Percentiles rank a stretch among this genome's conserved stretches.
Evolutionary conservation across 2,888 invertebrate genomes (phyloP).

Genomic region (Aspidiotus rigidus): DNA sequence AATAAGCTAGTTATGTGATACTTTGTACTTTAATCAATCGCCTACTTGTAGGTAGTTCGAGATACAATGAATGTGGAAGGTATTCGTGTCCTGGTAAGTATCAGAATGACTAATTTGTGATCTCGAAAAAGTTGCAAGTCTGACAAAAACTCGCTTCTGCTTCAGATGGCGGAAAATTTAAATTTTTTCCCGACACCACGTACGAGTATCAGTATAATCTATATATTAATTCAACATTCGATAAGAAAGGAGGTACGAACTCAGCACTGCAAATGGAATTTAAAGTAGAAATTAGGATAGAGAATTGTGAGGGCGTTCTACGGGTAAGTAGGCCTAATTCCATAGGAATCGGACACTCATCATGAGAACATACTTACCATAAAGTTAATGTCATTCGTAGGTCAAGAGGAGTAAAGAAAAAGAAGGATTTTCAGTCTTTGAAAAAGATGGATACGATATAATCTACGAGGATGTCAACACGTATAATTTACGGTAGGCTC

Average conservation of each 20-base stretch:
- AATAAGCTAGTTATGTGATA: too few relatives aligned
- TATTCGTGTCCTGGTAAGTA: slow-evolving; percentile 35
- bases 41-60: slow-evolving; percentile 8
- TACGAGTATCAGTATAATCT: slow-evolving; percentile 34
- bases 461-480: slow-evolving; percentile 30
- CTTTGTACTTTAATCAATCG: too few relatives aligned
- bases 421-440: slow-evolving; percentile 22
- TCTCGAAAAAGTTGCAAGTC: neutral
- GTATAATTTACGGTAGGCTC: slow-evolving; percentile 31
- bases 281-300: slow-evolving; percentile 31
- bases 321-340: slow-evolving; percentile 33
- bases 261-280: slow-evolving; percentile 32
- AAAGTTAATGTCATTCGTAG: slow-evolving; percentile 16
- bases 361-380: neutral
- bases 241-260: slow-evolving; percentile 46
- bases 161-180: slow-evolving; percentile 33
- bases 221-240: slow-evolving; percentile 41
- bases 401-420: slow-evolving; percentile 14
- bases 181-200: slow-evolving; percentile 19
- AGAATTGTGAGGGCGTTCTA: slow-evolving; percentile 37
- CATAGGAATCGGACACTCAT: neutral
- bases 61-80: slow-evolving; percentile 29
- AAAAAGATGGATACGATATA: slow-evolving; percentile 12
- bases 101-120: neutral
- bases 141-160: neutral